Percentiles rank a stretch among this genome's conserved stretches.
Evolutionary conservation across 2,113 vertebrate genomes (phyloP).

Genomic region (Hippotragus niger): DNA sequence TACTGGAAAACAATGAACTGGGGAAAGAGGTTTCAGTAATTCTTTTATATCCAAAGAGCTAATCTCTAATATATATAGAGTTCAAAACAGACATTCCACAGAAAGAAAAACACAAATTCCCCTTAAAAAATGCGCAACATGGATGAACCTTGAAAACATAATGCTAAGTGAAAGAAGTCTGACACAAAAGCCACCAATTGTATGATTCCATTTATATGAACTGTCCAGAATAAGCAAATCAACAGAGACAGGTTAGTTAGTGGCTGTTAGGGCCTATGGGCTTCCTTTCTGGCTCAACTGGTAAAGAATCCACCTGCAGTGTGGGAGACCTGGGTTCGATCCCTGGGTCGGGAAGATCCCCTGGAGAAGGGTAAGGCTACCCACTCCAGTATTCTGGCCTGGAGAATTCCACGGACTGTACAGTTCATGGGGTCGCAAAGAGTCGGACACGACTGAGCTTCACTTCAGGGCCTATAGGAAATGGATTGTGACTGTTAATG

Average conservation of each 20-base stretch:
- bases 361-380: background rate
- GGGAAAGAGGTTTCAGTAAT: background rate
- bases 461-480: background rate
- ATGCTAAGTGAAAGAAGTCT: background rate
- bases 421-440: background rate
- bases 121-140: background rate
- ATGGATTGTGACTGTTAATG: background rate
- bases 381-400: background rate
- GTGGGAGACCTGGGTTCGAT: background rate
- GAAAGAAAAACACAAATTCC: background rate
- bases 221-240: background rate
- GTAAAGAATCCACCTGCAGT: background rate
- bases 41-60: background rate
- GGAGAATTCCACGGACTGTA: background rate
- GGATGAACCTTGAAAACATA: background rate
- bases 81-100: background rate
- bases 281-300: background rate
- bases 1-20: background rate
- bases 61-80: background rate
- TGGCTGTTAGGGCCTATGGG: background rate
- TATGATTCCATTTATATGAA: background rate
- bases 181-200: background rate
- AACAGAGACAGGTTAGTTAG: background rate
- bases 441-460: background rate
- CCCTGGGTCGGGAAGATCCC: background rate